phyloP scores from a whole-genome alignment of 2,113 vertebrate genomes.

The Toxotes jaculatrix region DNA sequence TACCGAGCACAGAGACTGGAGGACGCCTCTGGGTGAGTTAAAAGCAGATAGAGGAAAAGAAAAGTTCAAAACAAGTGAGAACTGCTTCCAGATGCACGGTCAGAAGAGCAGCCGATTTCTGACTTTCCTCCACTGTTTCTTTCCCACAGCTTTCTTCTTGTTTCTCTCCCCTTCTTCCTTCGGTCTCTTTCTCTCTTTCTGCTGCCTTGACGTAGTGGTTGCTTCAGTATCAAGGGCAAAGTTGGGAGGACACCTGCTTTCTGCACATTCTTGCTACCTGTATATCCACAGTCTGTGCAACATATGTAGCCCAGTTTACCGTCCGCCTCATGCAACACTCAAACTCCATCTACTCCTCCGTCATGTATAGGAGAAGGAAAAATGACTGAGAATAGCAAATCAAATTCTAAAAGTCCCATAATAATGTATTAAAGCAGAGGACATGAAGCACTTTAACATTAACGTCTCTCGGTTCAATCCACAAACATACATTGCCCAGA shows the following conservation, averaged over 20 bases:
- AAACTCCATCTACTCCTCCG: neutral
- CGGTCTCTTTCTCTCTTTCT: neutral
- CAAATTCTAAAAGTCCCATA: neutral
- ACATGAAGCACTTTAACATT: neutral
- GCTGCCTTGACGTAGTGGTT: neutral
- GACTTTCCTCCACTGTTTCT: conserved; percentile 11
- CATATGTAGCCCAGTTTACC: conserved; percentile 53
- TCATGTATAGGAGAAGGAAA: conserved; percentile 20
- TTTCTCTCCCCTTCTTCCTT: neutral
- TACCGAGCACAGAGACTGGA: neutral
- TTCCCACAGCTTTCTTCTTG: neutral
- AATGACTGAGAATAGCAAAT: neutral
- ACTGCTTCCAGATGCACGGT: conserved; percentile 76
- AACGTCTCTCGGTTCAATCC: neutral
- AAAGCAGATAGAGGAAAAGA: conserved; percentile 7
- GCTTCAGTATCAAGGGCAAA: neutral
- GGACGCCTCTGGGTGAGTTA: conserved; percentile 9
- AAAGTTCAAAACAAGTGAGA: conserved; percentile 54
- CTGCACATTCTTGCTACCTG: conserved; percentile 58
- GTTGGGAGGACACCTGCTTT: conserved; percentile 44
- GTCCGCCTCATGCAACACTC: conserved; percentile 9
- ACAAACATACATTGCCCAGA: neutral
- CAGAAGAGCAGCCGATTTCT: conserved; percentile 12
- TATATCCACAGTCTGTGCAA: conserved; percentile 48
- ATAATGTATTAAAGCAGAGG: neutral